These are phyloP conservation scores for Coleophora flavipennella DNA, from an alignment of 2,888 invertebrate genomes.

Conservation along the genomic window DNA sequence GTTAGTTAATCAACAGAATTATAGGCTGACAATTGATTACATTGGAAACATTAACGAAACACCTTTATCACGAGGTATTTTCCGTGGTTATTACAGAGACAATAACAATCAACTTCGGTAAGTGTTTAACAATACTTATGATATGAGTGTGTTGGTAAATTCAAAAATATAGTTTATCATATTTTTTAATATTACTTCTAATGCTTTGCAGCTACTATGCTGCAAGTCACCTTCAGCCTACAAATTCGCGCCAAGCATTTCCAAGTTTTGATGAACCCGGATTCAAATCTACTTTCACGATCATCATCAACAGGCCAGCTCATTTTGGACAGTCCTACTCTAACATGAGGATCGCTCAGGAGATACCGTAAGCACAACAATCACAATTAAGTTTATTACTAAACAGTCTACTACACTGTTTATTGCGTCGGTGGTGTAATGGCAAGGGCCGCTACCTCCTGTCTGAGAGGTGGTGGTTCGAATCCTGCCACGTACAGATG, in stretches of 20 bases:
- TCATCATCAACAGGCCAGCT: slow-evolving; percentile 45
- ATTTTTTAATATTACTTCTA: neutral
- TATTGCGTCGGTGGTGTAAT: too few relatives aligned
- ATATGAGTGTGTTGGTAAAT: too few relatives aligned
- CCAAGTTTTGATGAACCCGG: slow-evolving; percentile 90
- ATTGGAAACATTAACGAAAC: slow-evolving; percentile 61
- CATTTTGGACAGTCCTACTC: slow-evolving; percentile 43
- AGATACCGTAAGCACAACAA: slow-evolving; percentile 26
- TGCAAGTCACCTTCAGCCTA: slow-evolving; percentile 84
- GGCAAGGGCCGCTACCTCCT: too few relatives aligned
- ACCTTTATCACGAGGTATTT: slow-evolving; percentile 55
- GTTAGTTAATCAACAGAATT: slow-evolving; percentile 28
- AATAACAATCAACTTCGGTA: slow-evolving; percentile 38
- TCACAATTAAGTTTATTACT: too few relatives aligned
- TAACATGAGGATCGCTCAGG: slow-evolving; percentile 40
- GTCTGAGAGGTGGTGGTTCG: too few relatives aligned
- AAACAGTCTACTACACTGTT: too few relatives aligned
- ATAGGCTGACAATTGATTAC: slow-evolving; percentile 36
- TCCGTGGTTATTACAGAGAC: slow-evolving; percentile 50
- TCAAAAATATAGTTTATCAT: neutral
- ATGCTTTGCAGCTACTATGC: slow-evolving; percentile 77
- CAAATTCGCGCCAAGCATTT: slow-evolving; percentile 83
- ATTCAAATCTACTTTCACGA: slow-evolving; percentile 73
- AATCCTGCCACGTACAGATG: too few relatives aligned
- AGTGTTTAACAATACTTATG: slow-evolving; percentile 20